Evolutionary conservation across 2,113 vertebrate species (phyloP).

Genomic region (Xiphias gladius): DNA sequence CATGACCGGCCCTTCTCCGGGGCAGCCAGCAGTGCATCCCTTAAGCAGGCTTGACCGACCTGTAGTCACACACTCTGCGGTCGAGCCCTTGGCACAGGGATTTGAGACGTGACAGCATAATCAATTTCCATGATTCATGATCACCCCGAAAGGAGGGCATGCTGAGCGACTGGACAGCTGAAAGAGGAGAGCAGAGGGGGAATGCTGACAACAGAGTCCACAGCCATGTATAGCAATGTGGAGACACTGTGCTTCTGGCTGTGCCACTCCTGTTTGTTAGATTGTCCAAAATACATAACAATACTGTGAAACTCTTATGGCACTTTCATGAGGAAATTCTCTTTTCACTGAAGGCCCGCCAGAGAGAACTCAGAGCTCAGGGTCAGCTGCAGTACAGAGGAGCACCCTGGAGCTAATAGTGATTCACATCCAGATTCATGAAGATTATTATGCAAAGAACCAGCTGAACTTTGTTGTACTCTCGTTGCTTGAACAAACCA

Average conservation of each 20-base stretch:
- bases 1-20: conserved; percentile 61
- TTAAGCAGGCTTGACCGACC: conserved; percentile 83
- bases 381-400: conserved; percentile 34
- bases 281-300: conserved; percentile 36
- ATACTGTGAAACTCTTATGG: conserved; percentile 16
- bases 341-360: conserved; percentile 8
- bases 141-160: conserved; percentile 63
- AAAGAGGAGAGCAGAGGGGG: conserved; percentile 71
- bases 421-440: conserved; percentile 27
- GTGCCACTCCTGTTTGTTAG: conserved; percentile 11
- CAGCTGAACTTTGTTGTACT: conserved; percentile 15
- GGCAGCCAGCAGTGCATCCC: conserved; percentile 67
- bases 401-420: conserved; percentile 27
- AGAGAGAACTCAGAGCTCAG: conserved; percentile 20
- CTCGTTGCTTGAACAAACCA: background rate
- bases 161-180: conserved; percentile 71
- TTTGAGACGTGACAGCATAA: conserved; percentile 83
- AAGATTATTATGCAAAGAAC: background rate
- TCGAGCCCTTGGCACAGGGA: conserved; percentile 74
- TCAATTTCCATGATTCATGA: conserved; percentile 85
- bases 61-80: conserved; percentile 80
- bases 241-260: conserved; percentile 32
- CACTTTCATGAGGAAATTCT: conserved; percentile 15
- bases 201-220: conserved; percentile 71
- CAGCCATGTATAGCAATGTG: conserved; percentile 52